Evolutionary conservation across 2,797 vertebrate species (phyloP).

Genomic region (Antennarius maculatus): DNA sequence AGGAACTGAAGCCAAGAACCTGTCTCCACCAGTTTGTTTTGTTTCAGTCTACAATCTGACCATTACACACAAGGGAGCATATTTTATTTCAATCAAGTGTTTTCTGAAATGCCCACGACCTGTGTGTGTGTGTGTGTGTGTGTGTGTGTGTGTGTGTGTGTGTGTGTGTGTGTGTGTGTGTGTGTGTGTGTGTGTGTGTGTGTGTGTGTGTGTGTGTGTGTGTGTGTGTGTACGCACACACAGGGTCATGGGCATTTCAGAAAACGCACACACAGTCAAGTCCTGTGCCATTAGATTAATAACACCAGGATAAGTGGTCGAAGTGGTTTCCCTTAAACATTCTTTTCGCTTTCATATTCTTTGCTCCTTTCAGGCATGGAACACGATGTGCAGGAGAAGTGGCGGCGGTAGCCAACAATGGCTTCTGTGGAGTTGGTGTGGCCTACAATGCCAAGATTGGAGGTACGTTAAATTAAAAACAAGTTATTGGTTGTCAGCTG

Average conservation of each 20-base stretch:
- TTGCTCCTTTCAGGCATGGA: conserved; percentile 84
- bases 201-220: too few species aligned
- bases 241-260: too few species aligned
- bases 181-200: background rate
- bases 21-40: conserved; percentile 59
- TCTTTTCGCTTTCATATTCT: conserved; percentile 24
- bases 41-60: conserved; percentile 47
- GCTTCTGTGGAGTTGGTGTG: conserved; percentile 95
- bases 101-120: conserved; percentile 6
- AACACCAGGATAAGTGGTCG: conserved; percentile 17
- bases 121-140: background rate
- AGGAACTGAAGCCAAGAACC: conserved; percentile 47
- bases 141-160: background rate
- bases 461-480: conserved; percentile 70
- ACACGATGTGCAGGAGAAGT: conserved; percentile 96
- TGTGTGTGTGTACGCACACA: too few species aligned
- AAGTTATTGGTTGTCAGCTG: conserved; percentile 23
- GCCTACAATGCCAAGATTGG: conserved; percentile 93
- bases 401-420: conserved; percentile 93
- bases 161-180: too few species aligned
- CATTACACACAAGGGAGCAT: conserved; percentile 18
- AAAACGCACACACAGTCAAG: conserved; percentile 4
- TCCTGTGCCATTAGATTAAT: conserved; percentile 28
- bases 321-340: conserved; percentile 14
- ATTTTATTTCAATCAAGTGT: conserved; percentile 33